Base-by-base conservation (phyloP, 2,113 vertebrate genomes). In the Rhinogobius similis region DNA sequence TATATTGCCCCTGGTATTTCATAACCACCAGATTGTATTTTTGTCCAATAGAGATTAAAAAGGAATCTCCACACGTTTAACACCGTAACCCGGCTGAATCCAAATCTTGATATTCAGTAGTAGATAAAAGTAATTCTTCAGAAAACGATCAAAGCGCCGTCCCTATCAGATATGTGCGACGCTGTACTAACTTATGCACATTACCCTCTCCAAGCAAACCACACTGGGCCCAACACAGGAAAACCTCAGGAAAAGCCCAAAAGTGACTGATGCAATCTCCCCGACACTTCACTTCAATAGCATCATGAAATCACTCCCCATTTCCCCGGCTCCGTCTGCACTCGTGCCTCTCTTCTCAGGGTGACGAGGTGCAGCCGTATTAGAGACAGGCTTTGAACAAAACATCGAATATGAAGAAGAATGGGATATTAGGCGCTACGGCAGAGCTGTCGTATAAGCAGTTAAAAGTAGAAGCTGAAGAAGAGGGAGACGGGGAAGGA, bases 371-470 rank as follows among this genome's bases (percentile, higher is more conserved):
- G 82, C 79, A 76, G 70, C 20, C 66, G 82, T 85, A 86, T 88
- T 88, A 87, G 88, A 90, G 81, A 62, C 55, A 64, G 81, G 82
- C 86, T 88, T 89, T 91, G 90, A 90, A 91, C 88, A 88, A 87
- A 85, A 88, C 79, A 82, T 82, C 72, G 73, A 72, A 65, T 86
- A 91, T 92, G 82, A 92, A 92, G 92, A 87, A 79, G 90, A 91
- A 90, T 90, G 53, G 63, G 70, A 89, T 88, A 91, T 90, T 75
- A 90, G 86, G 84, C 72, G 74, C 75, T 78, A 1, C 52, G 29
- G 36, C 75, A 70, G 85, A 91, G 87, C 86, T 78, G 86, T 89
- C 82, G 86, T 72, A 77, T 89, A 89, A 92, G 90, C 90, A 90
- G 88, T 86, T 87, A 84, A 89, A 89, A 81, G 85, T 83, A 80